Evolutionary conservation across 1,140 invertebrate species (phyloP).

Genomic region (Meloidogyne chitwoodi): DNA sequence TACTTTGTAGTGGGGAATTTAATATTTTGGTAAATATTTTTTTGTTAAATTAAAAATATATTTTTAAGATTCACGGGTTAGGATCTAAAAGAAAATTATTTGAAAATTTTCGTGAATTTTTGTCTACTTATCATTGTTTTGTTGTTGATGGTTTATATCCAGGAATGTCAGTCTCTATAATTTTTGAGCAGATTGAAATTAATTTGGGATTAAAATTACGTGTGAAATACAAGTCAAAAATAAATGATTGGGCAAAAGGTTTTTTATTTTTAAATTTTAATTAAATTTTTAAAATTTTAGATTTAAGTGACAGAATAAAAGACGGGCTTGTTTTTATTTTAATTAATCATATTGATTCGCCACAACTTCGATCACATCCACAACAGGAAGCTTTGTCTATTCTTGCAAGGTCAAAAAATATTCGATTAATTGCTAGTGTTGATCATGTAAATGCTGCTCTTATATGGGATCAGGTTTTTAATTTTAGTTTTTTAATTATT

Average conservation of each 20-base stretch:
- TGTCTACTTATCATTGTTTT: background rate
- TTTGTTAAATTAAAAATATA: background rate
- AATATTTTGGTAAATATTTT: constrained; percentile 3
- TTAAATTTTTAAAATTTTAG: background rate
- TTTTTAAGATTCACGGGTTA: constrained; percentile 22
- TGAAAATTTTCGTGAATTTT: constrained; percentile 13
- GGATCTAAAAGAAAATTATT: constrained; percentile 25
- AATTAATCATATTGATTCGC: constrained; percentile 19
- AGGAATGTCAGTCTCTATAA: background rate
- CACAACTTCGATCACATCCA: constrained; percentile 1
- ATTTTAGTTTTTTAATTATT: background rate
- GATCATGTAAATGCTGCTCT: constrained; percentile 27
- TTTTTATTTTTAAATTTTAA: background rate
- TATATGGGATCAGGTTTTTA: constrained; percentile 27
- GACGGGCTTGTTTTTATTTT: constrained; percentile 10
- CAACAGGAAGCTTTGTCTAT: constrained; percentile 24
- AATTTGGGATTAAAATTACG: constrained; percentile 12
- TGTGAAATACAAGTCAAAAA: background rate
- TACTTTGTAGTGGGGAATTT: constrained; percentile 15
- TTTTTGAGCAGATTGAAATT: constrained; percentile 10
- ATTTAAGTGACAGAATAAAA: background rate
- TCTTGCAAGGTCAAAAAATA: constrained; percentile 5
- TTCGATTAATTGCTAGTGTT: constrained; percentile 20
- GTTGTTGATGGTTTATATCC: constrained; percentile 18
- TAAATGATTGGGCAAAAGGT: background rate